Conservation (phyloP, 2,113 vertebrate genomes). For the Hyla sarda region DNA sequence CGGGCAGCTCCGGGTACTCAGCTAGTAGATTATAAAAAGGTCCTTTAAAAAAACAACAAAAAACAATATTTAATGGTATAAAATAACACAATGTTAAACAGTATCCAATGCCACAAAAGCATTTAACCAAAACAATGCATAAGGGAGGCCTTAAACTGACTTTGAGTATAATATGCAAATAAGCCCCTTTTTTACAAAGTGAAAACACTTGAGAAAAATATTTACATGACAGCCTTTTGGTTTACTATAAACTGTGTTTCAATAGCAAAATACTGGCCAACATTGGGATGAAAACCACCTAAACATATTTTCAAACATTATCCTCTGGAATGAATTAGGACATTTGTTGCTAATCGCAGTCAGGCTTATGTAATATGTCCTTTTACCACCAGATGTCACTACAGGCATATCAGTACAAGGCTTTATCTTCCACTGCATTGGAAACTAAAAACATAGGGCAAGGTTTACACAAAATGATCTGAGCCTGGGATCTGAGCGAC, state of each 20-base stretch:
- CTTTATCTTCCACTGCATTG: background rate
- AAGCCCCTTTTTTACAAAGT: background rate
- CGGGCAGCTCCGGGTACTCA: too few relatives aligned
- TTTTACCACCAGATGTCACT: conserved; percentile 48
- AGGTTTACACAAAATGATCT: too few relatives aligned
- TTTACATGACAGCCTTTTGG: background rate
- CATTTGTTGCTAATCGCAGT: background rate
- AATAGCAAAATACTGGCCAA: background rate
- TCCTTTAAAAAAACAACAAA: too few relatives aligned
- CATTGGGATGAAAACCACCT: background rate
- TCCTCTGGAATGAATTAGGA: background rate
- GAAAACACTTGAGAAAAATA: background rate
- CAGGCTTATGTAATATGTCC: background rate
- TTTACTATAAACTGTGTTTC: background rate
- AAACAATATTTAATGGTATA: too few relatives aligned
- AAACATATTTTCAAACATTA: background rate
- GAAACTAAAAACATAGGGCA: background rate
- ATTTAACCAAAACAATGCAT: too few relatives aligned
- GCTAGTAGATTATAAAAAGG: too few relatives aligned
- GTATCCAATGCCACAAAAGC: too few relatives aligned
- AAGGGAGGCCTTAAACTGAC: too few relatives aligned
- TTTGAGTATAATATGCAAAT: background rate
- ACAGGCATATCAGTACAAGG: background rate
- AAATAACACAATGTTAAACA: too few relatives aligned
- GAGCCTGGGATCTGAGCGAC: too few relatives aligned